These are phyloP conservation scores for Tragelaphus eurycerus DNA, from an alignment of 2,797 vertebrate genomes.

Conservation along the genomic window DNA sequence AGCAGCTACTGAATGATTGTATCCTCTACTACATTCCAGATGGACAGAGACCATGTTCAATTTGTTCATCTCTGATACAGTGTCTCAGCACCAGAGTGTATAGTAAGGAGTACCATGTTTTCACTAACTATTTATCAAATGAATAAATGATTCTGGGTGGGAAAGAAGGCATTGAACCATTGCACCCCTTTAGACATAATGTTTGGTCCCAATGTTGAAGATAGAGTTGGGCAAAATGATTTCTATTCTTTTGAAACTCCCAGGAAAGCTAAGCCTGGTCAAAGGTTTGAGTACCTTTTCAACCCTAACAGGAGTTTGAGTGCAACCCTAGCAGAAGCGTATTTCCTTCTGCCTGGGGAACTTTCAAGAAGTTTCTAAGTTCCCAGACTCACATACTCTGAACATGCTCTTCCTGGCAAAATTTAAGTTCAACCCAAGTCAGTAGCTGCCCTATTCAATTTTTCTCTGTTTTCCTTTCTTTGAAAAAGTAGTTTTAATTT, in stretches of 20 bases:
- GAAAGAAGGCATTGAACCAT: neutral
- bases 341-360: neutral
- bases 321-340: neutral
- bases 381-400: neutral
- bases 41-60: neutral
- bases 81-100: neutral
- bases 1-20: neutral
- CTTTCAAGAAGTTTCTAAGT: neutral
- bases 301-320: neutral
- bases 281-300: neutral
- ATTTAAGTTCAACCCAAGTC: slow-evolving; percentile 70
- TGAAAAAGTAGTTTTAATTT: slow-evolving; percentile 66
- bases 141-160: neutral
- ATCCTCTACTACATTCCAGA: neutral
- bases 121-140: neutral
- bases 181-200: neutral
- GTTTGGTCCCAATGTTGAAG: neutral
- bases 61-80: neutral
- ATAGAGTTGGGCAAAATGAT: neutral
- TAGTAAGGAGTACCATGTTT: neutral
- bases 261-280: neutral
- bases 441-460: slow-evolving; percentile 38
- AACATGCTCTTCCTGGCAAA: slow-evolving; percentile 52
- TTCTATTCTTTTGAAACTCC: neutral
- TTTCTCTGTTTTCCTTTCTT: slow-evolving; percentile 28